phyloP scores from a whole-genome alignment of 2,888 invertebrate genomes.

The Lepidocyrtoides sp. region DNA sequence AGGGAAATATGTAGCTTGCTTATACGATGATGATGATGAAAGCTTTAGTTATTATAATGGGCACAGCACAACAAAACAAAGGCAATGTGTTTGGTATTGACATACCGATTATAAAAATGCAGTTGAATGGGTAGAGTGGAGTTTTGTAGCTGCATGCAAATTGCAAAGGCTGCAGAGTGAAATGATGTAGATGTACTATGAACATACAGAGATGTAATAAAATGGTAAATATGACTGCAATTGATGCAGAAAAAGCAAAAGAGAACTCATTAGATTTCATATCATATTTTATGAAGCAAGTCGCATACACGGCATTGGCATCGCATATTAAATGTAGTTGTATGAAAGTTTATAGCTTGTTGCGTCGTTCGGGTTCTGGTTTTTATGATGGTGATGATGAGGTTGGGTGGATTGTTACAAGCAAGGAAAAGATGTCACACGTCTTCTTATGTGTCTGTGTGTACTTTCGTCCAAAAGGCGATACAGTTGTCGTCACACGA shows the following conservation, averaged over 20 bases:
- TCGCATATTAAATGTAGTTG: not conserved
- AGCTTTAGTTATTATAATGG: not conserved
- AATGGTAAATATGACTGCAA: not conserved
- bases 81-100: not conserved
- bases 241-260: not conserved
- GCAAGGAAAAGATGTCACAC: not conserved
- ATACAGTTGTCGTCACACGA: not conserved
- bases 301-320: not conserved
- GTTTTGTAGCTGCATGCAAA: too few relatives aligned
- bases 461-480: not conserved
- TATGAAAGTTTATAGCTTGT: not conserved
- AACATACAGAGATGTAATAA: not conserved
- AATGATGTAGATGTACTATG: not conserved
- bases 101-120: not conserved
- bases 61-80: not conserved
- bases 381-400: not conserved
- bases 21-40: not conserved
- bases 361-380: too few relatives aligned
- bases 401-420: not conserved
- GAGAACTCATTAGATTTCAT: not conserved
- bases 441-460: not conserved
- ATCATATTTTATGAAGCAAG: not conserved
- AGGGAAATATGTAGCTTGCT: constrained; percentile 1
- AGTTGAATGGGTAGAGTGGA: not conserved
- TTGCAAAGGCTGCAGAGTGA: not conserved